phyloP scores from a whole-genome alignment of 2,888 invertebrate genomes.

The Eupithecia abbreviata region DNA sequence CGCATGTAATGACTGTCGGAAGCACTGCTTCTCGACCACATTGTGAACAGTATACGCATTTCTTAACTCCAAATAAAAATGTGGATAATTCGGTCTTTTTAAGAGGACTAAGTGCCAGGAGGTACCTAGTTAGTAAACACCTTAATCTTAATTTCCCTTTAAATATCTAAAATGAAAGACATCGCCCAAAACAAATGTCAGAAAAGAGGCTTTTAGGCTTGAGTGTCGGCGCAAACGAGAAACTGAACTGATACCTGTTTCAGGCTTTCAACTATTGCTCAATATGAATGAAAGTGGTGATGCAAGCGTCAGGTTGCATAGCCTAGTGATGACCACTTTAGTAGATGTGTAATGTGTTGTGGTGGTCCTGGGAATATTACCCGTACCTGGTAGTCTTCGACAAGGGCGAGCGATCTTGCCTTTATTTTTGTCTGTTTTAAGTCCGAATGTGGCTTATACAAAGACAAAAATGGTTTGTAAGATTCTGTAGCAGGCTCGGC shows the following conservation, averaged over 20 bases:
- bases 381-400: too few relatives aligned
- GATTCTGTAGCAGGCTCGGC: too few relatives aligned
- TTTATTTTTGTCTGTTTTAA: too few relatives aligned
- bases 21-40: neutral
- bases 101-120: neutral
- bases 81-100: neutral
- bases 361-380: too few relatives aligned
- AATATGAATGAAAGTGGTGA: neutral
- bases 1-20: neutral
- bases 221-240: neutral
- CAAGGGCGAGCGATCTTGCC: too few relatives aligned
- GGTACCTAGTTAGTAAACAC: neutral
- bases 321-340: neutral
- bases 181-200: neutral
- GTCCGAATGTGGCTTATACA: too few relatives aligned
- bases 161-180: conserved; percentile 1
- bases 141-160: conserved; percentile 3
- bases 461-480: too few relatives aligned
- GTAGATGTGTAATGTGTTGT: too few relatives aligned
- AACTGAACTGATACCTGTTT: neutral
- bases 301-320: neutral
- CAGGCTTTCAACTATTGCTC: neutral
- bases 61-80: neutral
- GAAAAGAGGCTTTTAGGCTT: neutral
- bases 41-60: neutral